Evolutionary conservation across 92 coral and sea anemone genomes (phyloP), one percentile per base, ranked within the genome.

Genomic region (Palythoa caribaeorum): DNA sequence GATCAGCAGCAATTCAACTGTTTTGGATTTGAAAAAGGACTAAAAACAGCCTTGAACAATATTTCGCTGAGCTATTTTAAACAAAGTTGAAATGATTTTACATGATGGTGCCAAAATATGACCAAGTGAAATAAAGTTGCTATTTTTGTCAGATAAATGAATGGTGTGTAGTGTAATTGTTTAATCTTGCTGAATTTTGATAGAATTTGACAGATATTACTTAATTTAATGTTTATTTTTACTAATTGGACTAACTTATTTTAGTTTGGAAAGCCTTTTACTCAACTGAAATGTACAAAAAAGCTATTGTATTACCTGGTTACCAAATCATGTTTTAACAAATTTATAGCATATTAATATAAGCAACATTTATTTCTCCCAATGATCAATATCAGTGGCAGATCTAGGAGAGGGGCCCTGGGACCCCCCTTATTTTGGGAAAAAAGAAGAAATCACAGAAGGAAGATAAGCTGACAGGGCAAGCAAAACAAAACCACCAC

Each of bases 1-100:
- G 83, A 78, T 78, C 71, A 54, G 83, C 83, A 78, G 83, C 40
- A 78, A 78, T 35, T 78, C 53, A 55, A 55, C 83, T 78, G 83
- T 35, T 78, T 16, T 78, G 35, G 80, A 76, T 51, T 48, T 76
- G 2, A 51, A 78, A 78, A 78, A 54, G 70, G 84, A 78, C 71
- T 78, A 37, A 59, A 78, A 78, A 78, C 83, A 78, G 84, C 71
- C 84, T 78, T 59, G 54, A 13, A 78, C 84, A 78, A 37, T 57
- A 57, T 78, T 37, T 59, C 36, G 71, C 83, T 59, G 53, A 59
- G 83, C 71, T 38, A 37, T 36, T 37, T 78, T 78, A 78, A 54
- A 59, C 83, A 57, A 78, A 59, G 71, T 28, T 78, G 71, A 78
- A 78, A 78, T 78, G 51, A 78, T 57, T 35, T 78, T 78, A 55